Evolutionary conservation across 2,888 invertebrate species (phyloP).

Genomic region (Orchesellides sinensis): DNA sequence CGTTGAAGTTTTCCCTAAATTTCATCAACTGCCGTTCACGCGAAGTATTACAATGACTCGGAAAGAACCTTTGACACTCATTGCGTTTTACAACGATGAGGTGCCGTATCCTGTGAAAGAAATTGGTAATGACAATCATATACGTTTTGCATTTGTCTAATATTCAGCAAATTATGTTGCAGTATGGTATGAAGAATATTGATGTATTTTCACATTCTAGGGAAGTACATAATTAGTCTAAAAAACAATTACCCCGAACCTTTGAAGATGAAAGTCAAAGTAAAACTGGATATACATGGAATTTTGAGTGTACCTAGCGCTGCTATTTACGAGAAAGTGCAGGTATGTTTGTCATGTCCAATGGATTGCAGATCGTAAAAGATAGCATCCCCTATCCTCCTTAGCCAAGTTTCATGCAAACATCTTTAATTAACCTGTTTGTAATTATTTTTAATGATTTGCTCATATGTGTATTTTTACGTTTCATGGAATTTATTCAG

Average conservation of each 20-base stretch:
- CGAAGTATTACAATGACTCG: constrained; percentile 96
- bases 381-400: too few relatives aligned
- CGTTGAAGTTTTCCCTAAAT: constrained; percentile 93
- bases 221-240: constrained; percentile 81
- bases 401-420: too few relatives aligned
- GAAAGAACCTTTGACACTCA: constrained; percentile 90
- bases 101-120: constrained; percentile 87
- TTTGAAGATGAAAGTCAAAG: constrained; percentile 98
- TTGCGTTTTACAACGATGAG: constrained; percentile 87
- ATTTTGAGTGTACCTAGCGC: constrained; percentile 93
- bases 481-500: too few relatives aligned
- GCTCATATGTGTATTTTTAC: too few relatives aligned
- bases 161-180: too few relatives aligned
- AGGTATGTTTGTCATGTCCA: too few relatives aligned
- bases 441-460: too few relatives aligned
- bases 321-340: constrained; percentile 80
- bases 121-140: constrained; percentile 83
- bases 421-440: too few relatives aligned
- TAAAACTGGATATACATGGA: constrained; percentile 95
- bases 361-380: too few relatives aligned
- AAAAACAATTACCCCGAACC: constrained; percentile 91
- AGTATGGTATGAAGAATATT: constrained; percentile 75
- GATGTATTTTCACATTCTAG: constrained; percentile 10
- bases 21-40: constrained; percentile 94
- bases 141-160: too few relatives aligned